Base-by-base conservation (phyloP, 2,888 invertebrate genomes). In the Horisme vitalbata region DNA sequence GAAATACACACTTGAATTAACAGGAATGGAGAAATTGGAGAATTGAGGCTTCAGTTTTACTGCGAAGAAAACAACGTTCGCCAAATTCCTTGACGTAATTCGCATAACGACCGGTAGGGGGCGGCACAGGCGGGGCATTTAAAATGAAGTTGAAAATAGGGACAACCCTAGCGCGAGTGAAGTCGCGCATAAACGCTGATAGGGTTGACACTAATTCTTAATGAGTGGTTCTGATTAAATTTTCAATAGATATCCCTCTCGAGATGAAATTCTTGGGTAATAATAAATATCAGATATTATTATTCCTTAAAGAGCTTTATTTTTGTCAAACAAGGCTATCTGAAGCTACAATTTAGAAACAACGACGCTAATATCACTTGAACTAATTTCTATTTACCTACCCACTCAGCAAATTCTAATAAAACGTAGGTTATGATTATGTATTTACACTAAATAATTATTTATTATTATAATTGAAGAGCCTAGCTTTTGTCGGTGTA, bases 131-230 rank as follows among this genome's bases (percentile, higher is more conserved):
- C n/a, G n/a, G 60, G 55, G 10, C 56, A 45, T 61, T 65, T 72
- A 71, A 77, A 81, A 81, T 75, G 72, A 79, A 77, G 71, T 75
- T 68, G 65, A 65, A 68, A 73, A 64, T 61, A 57, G 64, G 63
- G 69, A 68, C 75, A 74, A 72, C 75, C 79, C 75, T 75, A 48
- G 52, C 52, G 53, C 53, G 47, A 56, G 55, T 46, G 60, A 41
- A 35, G 55, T 54, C 54, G 59, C 46, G 57, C 61, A 63, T 57
- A 53, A 49, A 65, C 59, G 61, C 50, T 57, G 11, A 8, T 61
- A 79, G 77, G 79, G 80, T 27, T 75, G 68, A 28, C 61, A 50
- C 54, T 45, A 31, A 37, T 41, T 37, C 13, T n/a, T 32, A 32
- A 45, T 52, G 41, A 26, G 18, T 4, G 31, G 7, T 27, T 32